Conservation (phyloP, 1,140 invertebrate species). For the Pseudomyrmex gracilis region DNA sequence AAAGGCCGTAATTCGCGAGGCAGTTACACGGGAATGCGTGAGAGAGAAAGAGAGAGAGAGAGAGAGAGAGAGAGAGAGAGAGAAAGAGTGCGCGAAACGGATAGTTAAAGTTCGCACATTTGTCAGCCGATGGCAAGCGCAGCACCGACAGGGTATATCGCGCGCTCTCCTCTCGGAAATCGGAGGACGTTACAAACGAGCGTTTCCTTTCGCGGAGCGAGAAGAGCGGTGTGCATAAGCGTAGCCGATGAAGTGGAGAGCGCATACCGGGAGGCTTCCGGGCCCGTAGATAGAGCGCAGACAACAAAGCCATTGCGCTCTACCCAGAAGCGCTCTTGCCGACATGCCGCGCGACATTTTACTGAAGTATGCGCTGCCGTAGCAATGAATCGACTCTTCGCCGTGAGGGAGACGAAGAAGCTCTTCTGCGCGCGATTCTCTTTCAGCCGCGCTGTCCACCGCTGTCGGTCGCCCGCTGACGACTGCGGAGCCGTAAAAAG, state of each 20-base stretch:
- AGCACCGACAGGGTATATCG: slow-evolving; percentile 39
- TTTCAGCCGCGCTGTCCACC: too few relatives aligned
- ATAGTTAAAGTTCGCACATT: slow-evolving; percentile 41
- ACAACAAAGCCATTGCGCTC: slow-evolving; percentile 53
- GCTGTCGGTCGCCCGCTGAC: too few relatives aligned
- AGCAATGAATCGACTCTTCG: too few relatives aligned
- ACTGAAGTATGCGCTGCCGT: slow-evolving; percentile 19
- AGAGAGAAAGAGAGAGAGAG: not conserved
- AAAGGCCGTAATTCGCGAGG: slow-evolving; percentile 11
- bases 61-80: not conserved
- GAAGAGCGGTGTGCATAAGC: slow-evolving; percentile 15
- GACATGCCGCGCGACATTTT: slow-evolving; percentile 41
- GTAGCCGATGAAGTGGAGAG: slow-evolving; percentile 48
- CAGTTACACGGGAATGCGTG: not conserved
- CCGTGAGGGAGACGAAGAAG: too few relatives aligned
- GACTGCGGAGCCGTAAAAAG: too few relatives aligned
- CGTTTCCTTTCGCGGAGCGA: slow-evolving; percentile 40
- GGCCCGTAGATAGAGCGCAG: slow-evolving; percentile 48
- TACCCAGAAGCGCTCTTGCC: slow-evolving; percentile 46
- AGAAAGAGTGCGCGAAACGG: not conserved
- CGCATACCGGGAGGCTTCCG: slow-evolving; percentile 32
- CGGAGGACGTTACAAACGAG: slow-evolving; percentile 40
- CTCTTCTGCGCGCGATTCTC: too few relatives aligned
- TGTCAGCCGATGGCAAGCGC: slow-evolving; percentile 43
- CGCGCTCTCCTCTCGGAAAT: slow-evolving; percentile 25